A percentile compares a stretch with the other conserved stretches of the same genome.
Conservation (phyloP, 2,888 invertebrate species). For the Geotrupes spiniger region DNA sequence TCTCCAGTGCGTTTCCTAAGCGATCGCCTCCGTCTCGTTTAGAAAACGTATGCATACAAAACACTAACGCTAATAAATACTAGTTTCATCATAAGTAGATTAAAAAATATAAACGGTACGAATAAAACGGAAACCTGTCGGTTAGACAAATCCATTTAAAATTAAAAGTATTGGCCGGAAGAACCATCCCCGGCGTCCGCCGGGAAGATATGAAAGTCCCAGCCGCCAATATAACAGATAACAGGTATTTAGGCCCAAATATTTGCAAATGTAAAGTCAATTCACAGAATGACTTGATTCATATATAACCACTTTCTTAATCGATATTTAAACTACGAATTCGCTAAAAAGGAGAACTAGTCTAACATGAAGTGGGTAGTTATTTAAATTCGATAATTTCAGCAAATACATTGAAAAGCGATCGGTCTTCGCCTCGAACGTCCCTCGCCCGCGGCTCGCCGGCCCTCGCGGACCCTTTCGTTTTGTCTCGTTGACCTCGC, state of each 20-base stretch:
- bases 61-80: conserved; percentile 30
- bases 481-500: conserved; percentile 31
- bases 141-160: background rate
- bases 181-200: too few relatives aligned
- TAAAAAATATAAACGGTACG: background rate
- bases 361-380: conserved; percentile 47
- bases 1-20: too few relatives aligned
- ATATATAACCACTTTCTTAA: conserved; percentile 33
- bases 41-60: conserved; percentile 26
- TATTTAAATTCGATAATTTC: conserved; percentile 47
- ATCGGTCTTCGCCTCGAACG: conserved; percentile 24
- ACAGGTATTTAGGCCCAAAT: conserved; percentile 13
- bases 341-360: conserved; percentile 44
- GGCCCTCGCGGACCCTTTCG: conserved; percentile 21
- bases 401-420: conserved; percentile 44
- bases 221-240: conserved; percentile 13
- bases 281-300: conserved; percentile 44
- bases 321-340: conserved; percentile 41
- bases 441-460: conserved; percentile 25
- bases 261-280: conserved; percentile 34
- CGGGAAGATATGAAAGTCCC: background rate
- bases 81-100: conserved; percentile 28
- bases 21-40: too few relatives aligned
- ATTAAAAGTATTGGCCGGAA: too few relatives aligned
- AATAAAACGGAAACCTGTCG: background rate